Evolutionary conservation across 2,113 vertebrate species (phyloP).

Genomic region (Microcebus murinus): DNA sequence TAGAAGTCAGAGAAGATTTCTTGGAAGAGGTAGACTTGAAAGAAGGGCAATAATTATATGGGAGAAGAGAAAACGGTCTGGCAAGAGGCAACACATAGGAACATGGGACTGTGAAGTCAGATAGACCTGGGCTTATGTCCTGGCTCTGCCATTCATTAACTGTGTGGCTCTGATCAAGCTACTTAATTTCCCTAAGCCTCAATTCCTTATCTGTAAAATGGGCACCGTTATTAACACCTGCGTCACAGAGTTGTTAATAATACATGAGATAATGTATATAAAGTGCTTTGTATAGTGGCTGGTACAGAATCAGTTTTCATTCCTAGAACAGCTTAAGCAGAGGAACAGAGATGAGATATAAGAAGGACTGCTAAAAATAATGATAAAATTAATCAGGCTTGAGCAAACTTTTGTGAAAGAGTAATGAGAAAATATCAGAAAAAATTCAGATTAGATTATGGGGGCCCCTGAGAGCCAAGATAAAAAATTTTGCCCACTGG

Average conservation of each 20-base stretch:
- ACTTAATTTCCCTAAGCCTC: not conserved
- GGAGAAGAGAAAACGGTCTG: not conserved
- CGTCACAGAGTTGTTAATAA: not conserved
- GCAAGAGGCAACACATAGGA: not conserved
- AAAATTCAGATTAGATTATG: not conserved
- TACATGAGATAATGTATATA: not conserved
- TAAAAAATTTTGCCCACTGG: not conserved
- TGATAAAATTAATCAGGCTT: not conserved
- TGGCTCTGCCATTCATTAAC: not conserved
- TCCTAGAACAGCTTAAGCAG: not conserved
- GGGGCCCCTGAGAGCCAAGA: not conserved
- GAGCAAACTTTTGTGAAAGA: conserved; percentile 17
- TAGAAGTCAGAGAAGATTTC: not conserved
- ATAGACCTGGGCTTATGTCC: not conserved
- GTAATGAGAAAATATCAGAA: not conserved
- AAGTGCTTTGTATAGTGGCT: not conserved
- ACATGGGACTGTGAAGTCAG: not conserved
- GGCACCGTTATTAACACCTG: not conserved
- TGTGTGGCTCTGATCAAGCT: not conserved
- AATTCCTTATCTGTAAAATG: not conserved
- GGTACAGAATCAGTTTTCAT: not conserved
- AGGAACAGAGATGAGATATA: not conserved
- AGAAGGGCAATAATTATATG: not conserved
- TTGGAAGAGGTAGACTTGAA: not conserved
- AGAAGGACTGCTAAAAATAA: not conserved